phyloP scores from a whole-genome alignment of 2,797 vertebrate species.

The Gouania willdenowi region DNA sequence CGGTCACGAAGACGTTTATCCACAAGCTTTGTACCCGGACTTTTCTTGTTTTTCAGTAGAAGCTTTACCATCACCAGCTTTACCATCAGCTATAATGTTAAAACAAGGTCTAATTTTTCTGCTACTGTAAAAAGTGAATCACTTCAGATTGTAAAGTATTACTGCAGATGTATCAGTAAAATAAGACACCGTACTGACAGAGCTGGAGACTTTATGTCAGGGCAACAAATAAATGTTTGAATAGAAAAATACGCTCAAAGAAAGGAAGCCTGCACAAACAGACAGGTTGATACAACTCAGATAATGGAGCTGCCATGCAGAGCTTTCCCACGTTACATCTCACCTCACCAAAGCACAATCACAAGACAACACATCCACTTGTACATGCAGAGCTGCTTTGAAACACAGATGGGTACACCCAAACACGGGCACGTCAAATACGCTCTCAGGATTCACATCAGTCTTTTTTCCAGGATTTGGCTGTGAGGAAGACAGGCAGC shows the following conservation, averaged over 20 bases:
- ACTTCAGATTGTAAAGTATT: no score
- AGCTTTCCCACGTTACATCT: slow-evolving; percentile 42
- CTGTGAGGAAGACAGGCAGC: slow-evolving; percentile 8
- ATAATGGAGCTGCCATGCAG: slow-evolving; percentile 71
- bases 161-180: slow-evolving; percentile 31
- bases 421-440: neutral
- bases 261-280: slow-evolving; percentile 36
- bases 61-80: no score
- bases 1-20: no score
- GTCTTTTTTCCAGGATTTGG: slow-evolving; percentile 23
- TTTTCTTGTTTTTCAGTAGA: no score
- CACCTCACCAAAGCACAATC: slow-evolving; percentile 40
- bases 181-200: slow-evolving; percentile 43
- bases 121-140: no score
- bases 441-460: slow-evolving; percentile 27
- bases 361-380: slow-evolving; percentile 18
- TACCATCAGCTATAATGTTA: no score
- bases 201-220: slow-evolving; percentile 55
- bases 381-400: slow-evolving; percentile 13
- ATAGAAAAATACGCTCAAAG: slow-evolving; percentile 55
- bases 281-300: slow-evolving; percentile 63
- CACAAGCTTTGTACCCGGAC: no score
- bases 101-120: no score
- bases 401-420: slow-evolving; percentile 7
- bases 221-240: slow-evolving; percentile 67